These are phyloP conservation scores for Zeuzera pyrina DNA, from an alignment of 2,888 invertebrate genomes.

Conservation along the genomic window DNA sequence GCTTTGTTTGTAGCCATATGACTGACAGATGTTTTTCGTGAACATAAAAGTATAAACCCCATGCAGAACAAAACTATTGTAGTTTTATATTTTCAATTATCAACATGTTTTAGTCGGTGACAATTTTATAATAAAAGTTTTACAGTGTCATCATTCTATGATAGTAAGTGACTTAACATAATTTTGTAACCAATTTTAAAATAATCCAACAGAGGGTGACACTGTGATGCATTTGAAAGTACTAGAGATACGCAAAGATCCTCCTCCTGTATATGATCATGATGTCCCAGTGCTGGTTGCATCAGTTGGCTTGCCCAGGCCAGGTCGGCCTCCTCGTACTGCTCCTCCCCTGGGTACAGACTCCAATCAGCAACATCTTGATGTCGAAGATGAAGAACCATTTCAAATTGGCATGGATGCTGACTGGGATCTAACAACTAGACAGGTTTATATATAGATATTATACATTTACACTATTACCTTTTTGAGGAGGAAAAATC, in stretches of 20 bases:
- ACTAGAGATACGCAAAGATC: conserved; percentile 85
- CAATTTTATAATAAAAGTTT: no score
- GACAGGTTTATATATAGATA: conserved; percentile 75
- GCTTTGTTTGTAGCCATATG: no score
- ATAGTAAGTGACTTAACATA: no score
- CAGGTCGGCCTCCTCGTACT: conserved; percentile 41
- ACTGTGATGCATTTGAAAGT: conserved; percentile 93
- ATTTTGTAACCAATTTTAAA: no score
- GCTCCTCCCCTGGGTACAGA: conserved; percentile 28
- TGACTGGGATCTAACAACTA: conserved; percentile 95
- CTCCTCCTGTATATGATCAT: conserved; percentile 86
- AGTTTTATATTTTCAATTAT: no score
- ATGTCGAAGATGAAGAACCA: conserved; percentile 75
- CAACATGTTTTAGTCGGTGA: no score
- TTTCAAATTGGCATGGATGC: conserved; percentile 62
- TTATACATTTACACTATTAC: neutral
- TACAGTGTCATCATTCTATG: no score
- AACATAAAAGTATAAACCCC: no score
- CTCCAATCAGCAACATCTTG: conserved; percentile 46
- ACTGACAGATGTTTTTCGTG: no score
- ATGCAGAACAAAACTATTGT: no score
- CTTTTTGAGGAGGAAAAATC: no score
- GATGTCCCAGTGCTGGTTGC: conserved; percentile 90
- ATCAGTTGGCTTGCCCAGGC: conserved; percentile 48
- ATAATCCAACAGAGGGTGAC: conserved; percentile 85